Evolutionary conservation across 2,888 invertebrate genomes (phyloP).

Genomic region (Muschampia plurimacula): DNA sequence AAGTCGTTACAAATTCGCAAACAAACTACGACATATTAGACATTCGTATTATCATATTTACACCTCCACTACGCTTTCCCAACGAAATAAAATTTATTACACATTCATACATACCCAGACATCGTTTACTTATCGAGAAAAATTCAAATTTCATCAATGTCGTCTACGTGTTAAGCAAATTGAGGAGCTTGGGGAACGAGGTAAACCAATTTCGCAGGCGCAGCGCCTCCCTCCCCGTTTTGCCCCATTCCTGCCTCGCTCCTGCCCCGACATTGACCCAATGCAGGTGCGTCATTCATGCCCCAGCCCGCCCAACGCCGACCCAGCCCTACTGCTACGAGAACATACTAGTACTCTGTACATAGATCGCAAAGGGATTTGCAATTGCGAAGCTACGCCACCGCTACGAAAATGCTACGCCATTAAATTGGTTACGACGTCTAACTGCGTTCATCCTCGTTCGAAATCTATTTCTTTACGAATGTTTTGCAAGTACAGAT

Average conservation of each 20-base stretch:
- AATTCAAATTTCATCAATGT: constrained; percentile 35
- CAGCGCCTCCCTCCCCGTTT: constrained; percentile 14
- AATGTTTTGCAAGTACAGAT: too few species aligned
- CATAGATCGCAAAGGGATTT: constrained; percentile 22
- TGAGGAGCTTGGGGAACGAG: constrained; percentile 24
- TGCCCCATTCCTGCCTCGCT: constrained; percentile 33
- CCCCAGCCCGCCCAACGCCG: constrained; percentile 26
- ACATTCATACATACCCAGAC: constrained; percentile 1
- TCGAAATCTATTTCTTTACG: too few species aligned
- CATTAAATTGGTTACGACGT: background rate
- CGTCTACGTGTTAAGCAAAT: constrained; percentile 37
- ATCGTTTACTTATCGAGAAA: constrained; percentile 15
- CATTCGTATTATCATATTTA: background rate
- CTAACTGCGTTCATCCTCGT: background rate
- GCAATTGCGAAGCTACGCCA: constrained; percentile 12
- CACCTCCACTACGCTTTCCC: background rate
- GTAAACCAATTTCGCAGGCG: constrained; percentile 39
- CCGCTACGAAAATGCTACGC: constrained; percentile 21
- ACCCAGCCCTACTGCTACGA: constrained; percentile 5
- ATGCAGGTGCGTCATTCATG: constrained; percentile 45
- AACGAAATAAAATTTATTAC: background rate
- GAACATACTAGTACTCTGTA: constrained; percentile 1
- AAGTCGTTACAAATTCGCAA: background rate
- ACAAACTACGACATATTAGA: background rate
- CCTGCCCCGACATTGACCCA: constrained; percentile 46